These are phyloP conservation scores for Scaptomyza hsui DNA, from an alignment of 1,140 invertebrate species.

Conservation along the genomic window DNA sequence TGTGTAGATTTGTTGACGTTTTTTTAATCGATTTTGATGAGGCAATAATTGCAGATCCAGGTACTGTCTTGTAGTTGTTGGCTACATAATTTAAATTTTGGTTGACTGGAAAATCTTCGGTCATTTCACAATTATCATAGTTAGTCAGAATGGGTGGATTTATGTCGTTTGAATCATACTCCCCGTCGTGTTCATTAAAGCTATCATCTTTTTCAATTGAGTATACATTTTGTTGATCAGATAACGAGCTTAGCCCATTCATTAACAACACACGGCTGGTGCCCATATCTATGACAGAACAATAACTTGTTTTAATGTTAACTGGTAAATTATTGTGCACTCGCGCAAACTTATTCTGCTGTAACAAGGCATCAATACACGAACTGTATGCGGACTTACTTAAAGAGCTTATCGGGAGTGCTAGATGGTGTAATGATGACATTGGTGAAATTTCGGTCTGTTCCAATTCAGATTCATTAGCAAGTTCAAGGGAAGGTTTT, in stretches of 20 bases:
- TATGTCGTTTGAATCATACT: conserved; percentile 76
- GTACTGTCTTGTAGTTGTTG: conserved; percentile 47
- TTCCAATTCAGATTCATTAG: conserved; percentile 66
- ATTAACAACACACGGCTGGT: conserved; percentile 41
- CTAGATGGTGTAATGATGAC: conserved; percentile 44
- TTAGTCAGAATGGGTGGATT: conserved; percentile 78
- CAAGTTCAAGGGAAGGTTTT: conserved; percentile 75
- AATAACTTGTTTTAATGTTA: conserved; percentile 44
- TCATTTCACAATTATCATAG: conserved; percentile 79
- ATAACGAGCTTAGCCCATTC: conserved; percentile 67
- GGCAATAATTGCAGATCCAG: conserved; percentile 68
- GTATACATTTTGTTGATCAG: conserved; percentile 65
- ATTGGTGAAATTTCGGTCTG: conserved; percentile 54
- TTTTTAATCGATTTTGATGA: conserved; percentile 71
- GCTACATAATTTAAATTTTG: conserved; percentile 63
- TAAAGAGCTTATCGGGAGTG: conserved; percentile 15
- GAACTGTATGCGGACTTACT: conserved; percentile 27
- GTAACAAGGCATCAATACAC: conserved; percentile 23
- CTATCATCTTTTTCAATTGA: conserved; percentile 50
- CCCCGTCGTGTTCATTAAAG: conserved; percentile 49
- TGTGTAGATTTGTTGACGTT: conserved; percentile 60
- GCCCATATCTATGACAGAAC: conserved; percentile 51
- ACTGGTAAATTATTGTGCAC: conserved; percentile 31
- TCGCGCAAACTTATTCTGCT: conserved; percentile 45
- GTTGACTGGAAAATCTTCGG: conserved; percentile 83